phyloP scores from a whole-genome alignment of 2,113 vertebrate genomes.

The Hemibagrus wyckioides region DNA sequence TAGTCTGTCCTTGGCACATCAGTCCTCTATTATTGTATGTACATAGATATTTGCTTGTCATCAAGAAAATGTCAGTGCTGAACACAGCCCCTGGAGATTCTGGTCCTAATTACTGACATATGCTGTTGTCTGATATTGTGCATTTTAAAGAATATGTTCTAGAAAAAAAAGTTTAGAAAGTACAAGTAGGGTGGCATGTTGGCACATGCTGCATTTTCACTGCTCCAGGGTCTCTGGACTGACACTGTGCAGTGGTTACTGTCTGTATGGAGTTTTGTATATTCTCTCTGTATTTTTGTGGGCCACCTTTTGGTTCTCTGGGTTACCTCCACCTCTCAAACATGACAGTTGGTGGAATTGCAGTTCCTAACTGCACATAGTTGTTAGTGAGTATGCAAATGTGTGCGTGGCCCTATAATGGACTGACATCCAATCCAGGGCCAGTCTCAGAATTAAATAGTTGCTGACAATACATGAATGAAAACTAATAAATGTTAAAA shows the following conservation, averaged over 20 bases:
- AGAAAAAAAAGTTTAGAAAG: neutral
- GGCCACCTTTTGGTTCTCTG: neutral
- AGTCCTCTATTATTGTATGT: neutral
- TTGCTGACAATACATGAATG: neutral
- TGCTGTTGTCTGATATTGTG: neutral
- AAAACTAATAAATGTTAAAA: neutral
- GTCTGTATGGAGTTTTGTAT: neutral
- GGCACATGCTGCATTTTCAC: neutral
- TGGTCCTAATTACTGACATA: neutral
- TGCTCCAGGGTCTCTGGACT: neutral
- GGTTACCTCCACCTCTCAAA: neutral
- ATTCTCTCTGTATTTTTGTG: neutral
- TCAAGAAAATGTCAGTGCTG: neutral
- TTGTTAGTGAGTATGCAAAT: neutral
- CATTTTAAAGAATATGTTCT: neutral
- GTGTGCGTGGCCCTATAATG: neutral
- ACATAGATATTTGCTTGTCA: neutral
- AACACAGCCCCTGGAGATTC: neutral
- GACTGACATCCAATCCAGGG: neutral
- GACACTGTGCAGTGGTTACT: neutral
- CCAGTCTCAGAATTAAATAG: neutral
- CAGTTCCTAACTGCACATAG: too few relatives aligned
- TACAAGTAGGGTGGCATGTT: neutral
- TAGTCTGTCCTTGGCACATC: neutral
- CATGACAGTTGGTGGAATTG: neutral